Percentiles rank a stretch among this genome's conserved stretches.
Conservation (phyloP, 2,797 vertebrate species). For the Xenentodon cancila region DNA sequence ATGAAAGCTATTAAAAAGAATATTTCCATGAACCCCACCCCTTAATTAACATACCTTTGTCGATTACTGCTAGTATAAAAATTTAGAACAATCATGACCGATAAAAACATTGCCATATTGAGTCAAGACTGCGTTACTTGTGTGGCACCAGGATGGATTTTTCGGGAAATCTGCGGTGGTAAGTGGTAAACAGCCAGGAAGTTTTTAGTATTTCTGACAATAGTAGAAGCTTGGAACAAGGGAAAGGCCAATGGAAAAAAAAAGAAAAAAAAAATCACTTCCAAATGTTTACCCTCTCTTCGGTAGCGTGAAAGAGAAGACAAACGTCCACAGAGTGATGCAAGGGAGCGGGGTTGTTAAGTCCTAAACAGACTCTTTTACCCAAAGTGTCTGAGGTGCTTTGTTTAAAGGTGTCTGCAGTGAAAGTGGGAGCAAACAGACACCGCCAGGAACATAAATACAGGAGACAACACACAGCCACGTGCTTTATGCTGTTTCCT, state of each 20-base stretch:
- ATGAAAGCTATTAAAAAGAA: not conserved
- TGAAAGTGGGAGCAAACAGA: conserved; percentile 36
- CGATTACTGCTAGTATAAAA: conserved; percentile 2
- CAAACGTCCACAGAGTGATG: conserved; percentile 38
- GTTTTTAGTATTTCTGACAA: conserved; percentile 39
- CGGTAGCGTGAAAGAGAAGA: conserved; percentile 57
- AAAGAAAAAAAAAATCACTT: conserved; percentile 44
- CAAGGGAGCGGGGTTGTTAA: conserved; percentile 38
- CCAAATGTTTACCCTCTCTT: conserved; percentile 69
- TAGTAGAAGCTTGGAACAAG: conserved; percentile 43
- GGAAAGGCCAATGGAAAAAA: conserved; percentile 60
- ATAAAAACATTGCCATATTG: conserved; percentile 24
- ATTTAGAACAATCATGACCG: conserved; percentile 26
- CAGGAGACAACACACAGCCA: not conserved
- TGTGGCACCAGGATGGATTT: conserved; percentile 11
- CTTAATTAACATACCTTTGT: conserved; percentile 18
- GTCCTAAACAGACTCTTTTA: conserved; percentile 56
- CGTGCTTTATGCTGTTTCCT: not conserved
- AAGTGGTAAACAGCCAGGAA: conserved; percentile 34
- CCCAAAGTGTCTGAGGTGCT: conserved; percentile 37
- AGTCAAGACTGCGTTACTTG: conserved; percentile 24
- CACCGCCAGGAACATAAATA: conserved; percentile 6
- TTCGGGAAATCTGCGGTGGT: conserved; percentile 33
- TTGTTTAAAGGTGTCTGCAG: conserved; percentile 41
- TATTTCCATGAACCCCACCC: conserved; percentile 1